Conservation (phyloP, 2,113 vertebrate species). For the Hassar affinis region DNA sequence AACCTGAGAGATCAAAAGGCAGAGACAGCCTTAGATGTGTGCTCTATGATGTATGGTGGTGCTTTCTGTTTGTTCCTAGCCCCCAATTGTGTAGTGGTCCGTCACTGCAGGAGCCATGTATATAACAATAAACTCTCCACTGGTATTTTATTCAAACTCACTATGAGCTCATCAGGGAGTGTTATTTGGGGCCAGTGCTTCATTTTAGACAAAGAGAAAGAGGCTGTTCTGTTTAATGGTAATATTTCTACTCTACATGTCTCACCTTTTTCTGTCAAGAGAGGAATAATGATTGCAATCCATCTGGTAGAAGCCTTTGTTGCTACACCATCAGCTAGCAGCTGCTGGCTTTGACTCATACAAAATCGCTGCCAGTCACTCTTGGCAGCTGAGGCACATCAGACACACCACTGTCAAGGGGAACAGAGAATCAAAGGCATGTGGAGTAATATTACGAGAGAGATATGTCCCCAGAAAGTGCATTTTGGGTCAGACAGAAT, state of each 20-base stretch:
- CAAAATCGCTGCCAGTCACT: constrained; percentile 56
- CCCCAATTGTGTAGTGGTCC: constrained; percentile 73
- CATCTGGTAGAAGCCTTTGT: constrained; percentile 63
- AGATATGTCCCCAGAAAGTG: constrained; percentile 41
- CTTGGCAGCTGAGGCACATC: constrained; percentile 55
- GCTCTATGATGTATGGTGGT: constrained; percentile 86
- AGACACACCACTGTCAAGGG: constrained; percentile 52
- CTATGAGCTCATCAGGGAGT: constrained; percentile 44
- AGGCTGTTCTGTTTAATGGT: constrained; percentile 45
- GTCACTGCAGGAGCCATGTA: constrained; percentile 71
- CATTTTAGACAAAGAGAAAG: constrained; percentile 28
- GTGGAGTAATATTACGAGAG: constrained; percentile 49
- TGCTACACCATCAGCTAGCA: constrained; percentile 62
- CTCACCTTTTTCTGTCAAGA: constrained; percentile 44
- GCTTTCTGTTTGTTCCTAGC: constrained; percentile 87
- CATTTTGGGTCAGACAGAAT: constrained; percentile 35
- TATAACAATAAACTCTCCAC: constrained; percentile 22
- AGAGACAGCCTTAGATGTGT: constrained; percentile 82
- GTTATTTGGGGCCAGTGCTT: constrained; percentile 34
- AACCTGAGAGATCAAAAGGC: constrained; percentile 92
- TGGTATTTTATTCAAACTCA: constrained; percentile 29
- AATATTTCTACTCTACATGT: constrained; percentile 40
- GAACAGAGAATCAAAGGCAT: constrained; percentile 51
- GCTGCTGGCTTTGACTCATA: constrained; percentile 57
- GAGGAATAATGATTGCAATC: constrained; percentile 65